Evolutionary conservation across 2,888 invertebrate genomes (phyloP), one percentile per base, ranked within the genome.

Genomic region (Hyppa rectilinea): DNA sequence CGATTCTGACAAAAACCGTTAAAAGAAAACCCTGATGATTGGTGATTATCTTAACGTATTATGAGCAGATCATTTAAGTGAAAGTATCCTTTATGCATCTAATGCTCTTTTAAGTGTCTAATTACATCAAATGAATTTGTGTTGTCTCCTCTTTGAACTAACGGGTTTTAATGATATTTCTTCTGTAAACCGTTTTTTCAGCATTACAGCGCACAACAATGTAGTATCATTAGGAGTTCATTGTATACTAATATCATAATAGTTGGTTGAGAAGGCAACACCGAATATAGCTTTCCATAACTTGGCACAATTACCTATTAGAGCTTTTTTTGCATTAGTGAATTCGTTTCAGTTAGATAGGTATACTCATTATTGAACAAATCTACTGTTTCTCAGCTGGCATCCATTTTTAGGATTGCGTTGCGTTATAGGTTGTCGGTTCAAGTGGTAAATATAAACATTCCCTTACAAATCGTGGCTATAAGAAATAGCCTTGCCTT

Each of bases 61-160:
- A 40, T 20, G 7, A 14, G 17, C 26, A 43, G 20, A 58, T 12
- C 38, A 12, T 4, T 26, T 14, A 23, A 29, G 31, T 31, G 12
- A 10, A 53, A 34, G 9, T 29, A 31, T 53, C 1, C 53, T 45
- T 12, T 26, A 6, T n/a, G 14, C 23, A 45, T n/a, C 53, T 23
- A 55, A 2, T 34, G n/a, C 26, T 9, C 29, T n/a, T n/a, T n/a
- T n/a, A n/a, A n/a, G n/a, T n/a, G n/a, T n/a, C n/a, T n/a, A n/a
- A n/a, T n/a, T n/a, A n/a, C 26, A 50, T 20, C 38, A 60, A 53
- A 84, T 75, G 53, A 36, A 72, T 78, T 55, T 40, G 75, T 63
- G 62, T 71, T 65, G 55, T 23, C 53, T 52, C 40, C 5, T 69
- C 65, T 31, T 55, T 49, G 67, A 29, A 50, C 64, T 67, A 40